Evolutionary conservation across 2,797 vertebrate species (phyloP).

Genomic region (Muraenolepis orangiensis): DNA sequence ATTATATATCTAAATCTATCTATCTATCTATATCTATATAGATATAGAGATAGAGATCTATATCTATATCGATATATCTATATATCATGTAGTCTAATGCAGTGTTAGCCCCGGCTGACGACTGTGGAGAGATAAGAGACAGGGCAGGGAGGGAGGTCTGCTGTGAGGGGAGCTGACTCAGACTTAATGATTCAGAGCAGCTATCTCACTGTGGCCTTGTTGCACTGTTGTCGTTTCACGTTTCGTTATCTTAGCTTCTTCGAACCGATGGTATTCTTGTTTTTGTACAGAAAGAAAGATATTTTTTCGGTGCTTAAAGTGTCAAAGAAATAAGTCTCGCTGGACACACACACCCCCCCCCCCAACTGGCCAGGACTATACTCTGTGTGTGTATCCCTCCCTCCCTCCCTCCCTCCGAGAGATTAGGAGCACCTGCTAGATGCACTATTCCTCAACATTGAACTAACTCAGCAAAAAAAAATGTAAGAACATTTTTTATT

Average conservation of each 20-base stretch:
- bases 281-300: too few species aligned
- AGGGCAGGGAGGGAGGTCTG: background rate
- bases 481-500: too few species aligned
- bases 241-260: background rate
- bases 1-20: too few species aligned
- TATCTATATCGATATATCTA: too few species aligned
- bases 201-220: background rate
- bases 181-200: background rate
- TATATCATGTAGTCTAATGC: too few species aligned
- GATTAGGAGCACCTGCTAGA: background rate
- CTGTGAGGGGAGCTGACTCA: background rate
- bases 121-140: background rate
- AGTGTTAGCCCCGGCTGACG: background rate
- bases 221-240: background rate
- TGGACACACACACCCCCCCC: slow-evolving; percentile 1
- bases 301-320: background rate
- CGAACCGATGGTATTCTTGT: background rate
- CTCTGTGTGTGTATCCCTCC: slow-evolving; percentile 2
- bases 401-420: too few species aligned
- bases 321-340: background rate
- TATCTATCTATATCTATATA: too few species aligned
- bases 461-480: background rate
- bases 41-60: too few species aligned
- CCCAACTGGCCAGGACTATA: slow-evolving; percentile 1
- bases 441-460: background rate